Conservation (phyloP, 2,888 invertebrate species). For the Nebria brevicollis region DNA sequence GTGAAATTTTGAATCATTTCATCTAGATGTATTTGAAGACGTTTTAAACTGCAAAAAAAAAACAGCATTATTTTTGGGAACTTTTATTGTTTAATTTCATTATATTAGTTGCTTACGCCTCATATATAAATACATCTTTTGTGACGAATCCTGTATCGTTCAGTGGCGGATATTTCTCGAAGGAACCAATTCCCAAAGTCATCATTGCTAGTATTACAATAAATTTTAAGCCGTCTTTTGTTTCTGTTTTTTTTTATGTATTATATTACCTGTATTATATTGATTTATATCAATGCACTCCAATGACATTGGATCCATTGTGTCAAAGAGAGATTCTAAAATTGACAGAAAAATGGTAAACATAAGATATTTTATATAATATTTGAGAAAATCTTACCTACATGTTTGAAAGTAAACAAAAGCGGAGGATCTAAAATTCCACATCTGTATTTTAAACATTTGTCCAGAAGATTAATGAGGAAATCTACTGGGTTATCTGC, state of each 20-base stretch:
- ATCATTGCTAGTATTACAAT: constrained; percentile 9
- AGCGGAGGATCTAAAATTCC: constrained; percentile 16
- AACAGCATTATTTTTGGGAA: background rate
- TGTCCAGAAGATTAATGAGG: constrained; percentile 25
- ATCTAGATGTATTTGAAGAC: constrained; percentile 14
- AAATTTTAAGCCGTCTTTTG: background rate
- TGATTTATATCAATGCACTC: constrained; percentile 16
- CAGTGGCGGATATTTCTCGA: background rate
- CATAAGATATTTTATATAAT: too few relatives aligned
- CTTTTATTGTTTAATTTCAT: background rate
- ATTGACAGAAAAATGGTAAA: background rate
- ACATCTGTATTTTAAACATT: constrained; percentile 20
- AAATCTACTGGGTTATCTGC: constrained; percentile 34
- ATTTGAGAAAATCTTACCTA: constrained; percentile 2
- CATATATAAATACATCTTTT: constrained; percentile 18
- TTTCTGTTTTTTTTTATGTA: background rate
- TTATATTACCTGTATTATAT: constrained; percentile 24
- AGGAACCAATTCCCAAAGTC: constrained; percentile 18
- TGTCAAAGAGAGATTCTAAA: constrained; percentile 20
- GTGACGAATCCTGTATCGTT: background rate
- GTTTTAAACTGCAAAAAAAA: constrained; percentile 4
- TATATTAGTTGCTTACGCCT: constrained; percentile 23
- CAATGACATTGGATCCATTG: constrained; percentile 22
- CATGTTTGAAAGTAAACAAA: constrained; percentile 21
- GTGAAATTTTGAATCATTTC: constrained; percentile 8